Percentiles rank a stretch among this genome's conserved stretches.
These are phyloP conservation scores for Drosophila saltans DNA, from an alignment of 1,140 invertebrate species.

Conservation along the genomic window DNA sequence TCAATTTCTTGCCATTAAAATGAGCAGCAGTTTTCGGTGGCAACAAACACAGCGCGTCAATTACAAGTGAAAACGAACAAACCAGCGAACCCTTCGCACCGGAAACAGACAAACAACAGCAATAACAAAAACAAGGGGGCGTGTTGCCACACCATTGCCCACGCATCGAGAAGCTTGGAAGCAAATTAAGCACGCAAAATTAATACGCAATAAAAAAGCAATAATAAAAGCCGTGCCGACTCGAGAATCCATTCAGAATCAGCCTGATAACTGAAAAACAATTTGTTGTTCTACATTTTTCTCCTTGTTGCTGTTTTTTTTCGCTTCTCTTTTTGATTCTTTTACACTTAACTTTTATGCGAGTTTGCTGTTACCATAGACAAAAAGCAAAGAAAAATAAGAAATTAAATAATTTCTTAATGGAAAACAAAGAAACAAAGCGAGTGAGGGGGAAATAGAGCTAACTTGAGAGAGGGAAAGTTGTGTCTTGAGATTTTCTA, in stretches of 20 bases:
- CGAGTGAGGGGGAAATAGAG: no score
- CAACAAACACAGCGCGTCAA: slow-evolving; percentile 59
- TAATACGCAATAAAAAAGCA: slow-evolving; percentile 82
- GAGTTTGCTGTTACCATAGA: slow-evolving; percentile 18
- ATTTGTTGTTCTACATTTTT: slow-evolving; percentile 55
- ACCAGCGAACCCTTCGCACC: slow-evolving; percentile 45
- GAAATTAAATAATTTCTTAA: slow-evolving; percentile 73
- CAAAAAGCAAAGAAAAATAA: slow-evolving; percentile 6
- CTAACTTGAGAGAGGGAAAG: slow-evolving; percentile 7
- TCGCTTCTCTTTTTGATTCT: not conserved
- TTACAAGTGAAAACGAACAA: slow-evolving; percentile 53
- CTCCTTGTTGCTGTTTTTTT: not conserved
- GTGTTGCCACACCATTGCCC: slow-evolving; percentile 2
- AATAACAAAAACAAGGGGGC: slow-evolving; percentile 35
- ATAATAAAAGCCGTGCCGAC: slow-evolving; percentile 72
- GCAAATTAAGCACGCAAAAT: slow-evolving; percentile 82
- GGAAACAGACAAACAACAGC: slow-evolving; percentile 37
- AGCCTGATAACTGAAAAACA: slow-evolving; percentile 65
- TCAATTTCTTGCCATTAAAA: slow-evolving; percentile 82
- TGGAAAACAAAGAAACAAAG: slow-evolving; percentile 25
- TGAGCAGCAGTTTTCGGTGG: slow-evolving; percentile 52
- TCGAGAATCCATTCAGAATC: slow-evolving; percentile 2
- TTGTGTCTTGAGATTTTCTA: slow-evolving; percentile 56
- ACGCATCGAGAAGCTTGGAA: slow-evolving; percentile 25
- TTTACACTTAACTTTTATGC: slow-evolving; percentile 55